These are phyloP conservation scores for Parnassius smintheus DNA, from an alignment of 2,888 invertebrate genomes.

Conservation along the genomic window DNA sequence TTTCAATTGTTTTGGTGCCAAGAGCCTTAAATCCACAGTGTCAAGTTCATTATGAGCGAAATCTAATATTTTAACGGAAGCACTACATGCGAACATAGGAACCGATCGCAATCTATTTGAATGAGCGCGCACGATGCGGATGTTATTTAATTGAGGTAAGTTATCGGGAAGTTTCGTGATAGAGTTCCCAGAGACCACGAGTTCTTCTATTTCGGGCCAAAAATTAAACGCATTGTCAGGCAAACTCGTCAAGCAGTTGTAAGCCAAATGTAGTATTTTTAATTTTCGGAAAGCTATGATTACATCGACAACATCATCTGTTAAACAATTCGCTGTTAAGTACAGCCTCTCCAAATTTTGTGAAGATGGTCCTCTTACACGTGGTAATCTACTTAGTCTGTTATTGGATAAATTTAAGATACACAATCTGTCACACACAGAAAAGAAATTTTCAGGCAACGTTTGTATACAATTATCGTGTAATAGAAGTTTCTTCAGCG, in stretches of 20 bases:
- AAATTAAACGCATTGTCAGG: constrained; percentile 87
- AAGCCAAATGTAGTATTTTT: constrained; percentile 87
- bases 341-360: constrained; percentile 84
- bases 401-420: constrained; percentile 91
- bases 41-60: constrained; percentile 93
- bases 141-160: constrained; percentile 85
- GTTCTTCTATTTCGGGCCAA: constrained; percentile 90
- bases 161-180: constrained; percentile 88
- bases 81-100: constrained; percentile 88
- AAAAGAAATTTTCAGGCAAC: constrained; percentile 89
- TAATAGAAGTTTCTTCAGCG: constrained; percentile 86
- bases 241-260: constrained; percentile 87
- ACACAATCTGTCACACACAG: constrained; percentile 82
- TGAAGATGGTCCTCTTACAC: constrained; percentile 82
- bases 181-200: constrained; percentile 91
- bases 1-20: constrained; percentile 91
- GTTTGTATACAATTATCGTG: constrained; percentile 89
- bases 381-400: constrained; percentile 85
- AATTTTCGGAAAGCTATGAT: constrained; percentile 84
- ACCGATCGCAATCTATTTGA: constrained; percentile 89
- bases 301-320: constrained; percentile 85
- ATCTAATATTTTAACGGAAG: constrained; percentile 88
- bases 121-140: constrained; percentile 89
- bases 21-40: constrained; percentile 86
- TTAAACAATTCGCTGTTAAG: constrained; percentile 88